Conservation (phyloP, 1,140 invertebrate species). For the Colletes gigas region DNA sequence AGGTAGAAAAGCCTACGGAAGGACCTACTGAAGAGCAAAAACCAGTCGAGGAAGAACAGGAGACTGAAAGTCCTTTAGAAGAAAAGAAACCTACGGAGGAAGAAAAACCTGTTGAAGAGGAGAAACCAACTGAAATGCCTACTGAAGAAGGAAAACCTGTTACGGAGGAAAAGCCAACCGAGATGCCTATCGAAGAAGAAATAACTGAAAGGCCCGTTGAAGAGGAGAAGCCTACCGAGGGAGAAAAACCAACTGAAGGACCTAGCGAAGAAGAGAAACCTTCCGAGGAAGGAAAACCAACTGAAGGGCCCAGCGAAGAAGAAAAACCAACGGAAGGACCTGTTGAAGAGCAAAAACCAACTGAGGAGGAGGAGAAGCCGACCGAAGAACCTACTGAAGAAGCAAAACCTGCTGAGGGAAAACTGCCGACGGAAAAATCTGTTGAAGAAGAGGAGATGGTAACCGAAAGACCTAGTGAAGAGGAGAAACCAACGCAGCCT, state of each 20-base stretch:
- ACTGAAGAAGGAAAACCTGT: constrained; percentile 7
- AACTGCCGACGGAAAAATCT: constrained; percentile 30
- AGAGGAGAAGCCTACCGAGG: constrained; percentile 53
- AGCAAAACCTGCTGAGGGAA: constrained; percentile 9
- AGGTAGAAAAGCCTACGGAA: constrained; percentile 33
- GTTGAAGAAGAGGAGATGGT: constrained; percentile 14
- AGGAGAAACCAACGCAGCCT: constrained; percentile 11
- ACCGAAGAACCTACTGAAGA: constrained; percentile 29
- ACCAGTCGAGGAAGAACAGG: neutral
- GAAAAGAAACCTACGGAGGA: constrained; percentile 9
- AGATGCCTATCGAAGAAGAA: constrained; percentile 59
- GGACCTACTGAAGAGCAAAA: constrained; percentile 20
- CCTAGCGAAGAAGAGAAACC: constrained; percentile 48
- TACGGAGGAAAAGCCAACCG: constrained; percentile 46
- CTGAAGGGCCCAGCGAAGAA: constrained; percentile 21
- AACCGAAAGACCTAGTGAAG: constrained; percentile 9
- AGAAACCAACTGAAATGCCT: constrained; percentile 5
- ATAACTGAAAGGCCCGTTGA: neutral
- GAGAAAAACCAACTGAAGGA: constrained; percentile 23
- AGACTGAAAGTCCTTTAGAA: constrained; percentile 30
- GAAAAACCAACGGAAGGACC: constrained; percentile 26
- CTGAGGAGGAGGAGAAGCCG: constrained; percentile 28
- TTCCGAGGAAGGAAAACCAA: constrained; percentile 15
- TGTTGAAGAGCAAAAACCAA: constrained; percentile 32
- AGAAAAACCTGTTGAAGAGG: constrained; percentile 12